phyloP scores from a whole-genome alignment of 2,797 vertebrate species.

The Pangasius sanitwongsei region DNA sequence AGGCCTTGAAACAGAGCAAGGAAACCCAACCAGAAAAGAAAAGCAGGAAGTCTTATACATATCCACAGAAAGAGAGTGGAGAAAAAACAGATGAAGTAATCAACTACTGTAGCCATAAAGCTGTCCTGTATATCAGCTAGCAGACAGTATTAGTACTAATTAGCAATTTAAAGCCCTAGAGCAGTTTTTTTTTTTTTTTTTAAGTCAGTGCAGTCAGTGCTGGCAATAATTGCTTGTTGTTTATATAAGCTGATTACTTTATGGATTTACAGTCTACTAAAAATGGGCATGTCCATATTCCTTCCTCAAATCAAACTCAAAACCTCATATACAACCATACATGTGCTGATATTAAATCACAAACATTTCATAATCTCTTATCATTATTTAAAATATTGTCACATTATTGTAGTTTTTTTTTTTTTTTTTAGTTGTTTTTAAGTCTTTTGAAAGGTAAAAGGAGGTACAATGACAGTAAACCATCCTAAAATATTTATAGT shows the following conservation, averaged over 20 bases:
- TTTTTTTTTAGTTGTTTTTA: neutral
- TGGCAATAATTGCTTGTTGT: neutral
- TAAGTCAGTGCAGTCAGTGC: neutral
- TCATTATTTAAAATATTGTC: neutral
- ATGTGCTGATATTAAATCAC: neutral
- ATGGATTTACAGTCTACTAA: neutral
- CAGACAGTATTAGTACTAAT: conserved; percentile 1
- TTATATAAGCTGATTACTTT: neutral
- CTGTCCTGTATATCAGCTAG: neutral
- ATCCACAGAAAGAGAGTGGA: neutral
- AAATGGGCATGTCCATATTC: neutral
- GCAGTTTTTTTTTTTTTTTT: neutral
- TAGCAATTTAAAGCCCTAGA: neutral
- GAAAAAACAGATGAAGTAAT: neutral
- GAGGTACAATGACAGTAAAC: neutral
- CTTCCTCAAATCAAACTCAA: neutral
- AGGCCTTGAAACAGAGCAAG: conserved; percentile 11
- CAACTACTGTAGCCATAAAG: neutral
- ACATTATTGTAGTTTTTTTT: neutral
- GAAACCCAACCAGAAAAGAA: neutral
- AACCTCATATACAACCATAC: neutral
- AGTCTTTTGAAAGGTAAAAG: neutral
- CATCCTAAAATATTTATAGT: neutral
- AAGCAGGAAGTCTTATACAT: neutral
- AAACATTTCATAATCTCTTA: neutral